Percentiles rank a stretch among this genome's conserved stretches.
phyloP scores from a whole-genome alignment of 23 tunicate genomes.

The Ascidia mentula region DNA sequence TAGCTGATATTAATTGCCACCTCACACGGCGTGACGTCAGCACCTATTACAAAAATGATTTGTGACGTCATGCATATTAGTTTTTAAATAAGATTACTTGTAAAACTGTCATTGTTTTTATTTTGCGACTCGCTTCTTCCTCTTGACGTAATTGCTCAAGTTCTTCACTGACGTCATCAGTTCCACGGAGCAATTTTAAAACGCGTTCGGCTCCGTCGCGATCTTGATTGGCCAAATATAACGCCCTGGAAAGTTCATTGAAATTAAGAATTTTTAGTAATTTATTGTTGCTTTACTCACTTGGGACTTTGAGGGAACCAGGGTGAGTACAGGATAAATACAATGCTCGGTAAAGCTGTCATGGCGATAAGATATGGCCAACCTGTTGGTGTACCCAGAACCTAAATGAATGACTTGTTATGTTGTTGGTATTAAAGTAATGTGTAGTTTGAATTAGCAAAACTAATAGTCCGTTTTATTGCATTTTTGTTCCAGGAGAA shows the following conservation, averaged over 20 bases:
- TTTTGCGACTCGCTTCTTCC: background rate
- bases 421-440: too few relatives aligned
- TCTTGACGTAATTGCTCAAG: conserved; percentile 19
- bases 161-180: conserved; percentile 35
- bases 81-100: too few relatives aligned
- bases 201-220: conserved; percentile 11
- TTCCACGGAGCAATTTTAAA: conserved; percentile 35
- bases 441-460: too few relatives aligned
- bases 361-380: conserved; percentile 63
- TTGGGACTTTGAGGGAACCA: conserved; percentile 63
- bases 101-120: conserved; percentile 21
- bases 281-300: conserved; percentile 6
- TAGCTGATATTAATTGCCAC: conserved; percentile 44
- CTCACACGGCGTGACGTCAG: conserved; percentile 22
- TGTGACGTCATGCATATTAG: too few relatives aligned
- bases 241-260: too few relatives aligned
- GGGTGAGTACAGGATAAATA: conserved; percentile 15
- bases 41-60: too few relatives aligned
- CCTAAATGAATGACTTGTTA: too few relatives aligned
- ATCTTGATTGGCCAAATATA: conserved; percentile 18
- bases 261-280: too few relatives aligned
- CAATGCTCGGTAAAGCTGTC: conserved; percentile 36
- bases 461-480: too few relatives aligned
- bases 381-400: conserved; percentile 19
- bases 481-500: too few relatives aligned